phyloP scores from a whole-genome alignment of 2,888 invertebrate species.

The Zygothrica quintamaculata region DNA sequence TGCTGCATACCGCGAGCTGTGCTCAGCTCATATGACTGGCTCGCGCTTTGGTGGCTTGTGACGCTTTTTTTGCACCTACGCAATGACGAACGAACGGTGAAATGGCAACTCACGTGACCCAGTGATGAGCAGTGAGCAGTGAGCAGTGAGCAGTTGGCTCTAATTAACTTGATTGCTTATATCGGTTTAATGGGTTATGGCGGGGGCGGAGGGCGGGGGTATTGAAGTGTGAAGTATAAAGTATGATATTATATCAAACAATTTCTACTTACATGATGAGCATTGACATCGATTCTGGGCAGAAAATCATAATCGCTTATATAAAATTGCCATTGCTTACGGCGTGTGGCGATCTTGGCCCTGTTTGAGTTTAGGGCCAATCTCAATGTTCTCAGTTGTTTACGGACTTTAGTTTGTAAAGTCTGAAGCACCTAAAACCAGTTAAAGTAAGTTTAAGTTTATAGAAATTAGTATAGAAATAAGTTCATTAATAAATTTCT shows the following conservation, averaged over 20 bases:
- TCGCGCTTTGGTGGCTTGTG: constrained; percentile 42
- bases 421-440: constrained; percentile 51
- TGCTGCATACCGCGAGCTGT: neutral
- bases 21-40: constrained; percentile 50
- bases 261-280: constrained; percentile 37
- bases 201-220: too few relatives aligned
- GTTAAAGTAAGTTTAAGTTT: neutral
- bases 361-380: constrained; percentile 23
- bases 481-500: neutral
- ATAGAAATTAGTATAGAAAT: neutral
- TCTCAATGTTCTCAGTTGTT: constrained; percentile 38
- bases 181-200: too few relatives aligned
- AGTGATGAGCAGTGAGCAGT: constrained; percentile 10
- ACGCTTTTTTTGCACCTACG: constrained; percentile 72
- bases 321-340: constrained; percentile 46
- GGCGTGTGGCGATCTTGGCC: constrained; percentile 59
- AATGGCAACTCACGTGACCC: constrained; percentile 64
- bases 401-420: constrained; percentile 46
- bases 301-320: constrained; percentile 70
- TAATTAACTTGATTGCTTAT: constrained; percentile 46
- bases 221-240: too few relatives aligned
- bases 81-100: constrained; percentile 45
- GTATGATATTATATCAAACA: too few relatives aligned
- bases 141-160: constrained; percentile 16
- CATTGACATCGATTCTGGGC: constrained; percentile 56